Conservation (phyloP, 2,888 invertebrate genomes). For the Agriopis leucophaearia region DNA sequence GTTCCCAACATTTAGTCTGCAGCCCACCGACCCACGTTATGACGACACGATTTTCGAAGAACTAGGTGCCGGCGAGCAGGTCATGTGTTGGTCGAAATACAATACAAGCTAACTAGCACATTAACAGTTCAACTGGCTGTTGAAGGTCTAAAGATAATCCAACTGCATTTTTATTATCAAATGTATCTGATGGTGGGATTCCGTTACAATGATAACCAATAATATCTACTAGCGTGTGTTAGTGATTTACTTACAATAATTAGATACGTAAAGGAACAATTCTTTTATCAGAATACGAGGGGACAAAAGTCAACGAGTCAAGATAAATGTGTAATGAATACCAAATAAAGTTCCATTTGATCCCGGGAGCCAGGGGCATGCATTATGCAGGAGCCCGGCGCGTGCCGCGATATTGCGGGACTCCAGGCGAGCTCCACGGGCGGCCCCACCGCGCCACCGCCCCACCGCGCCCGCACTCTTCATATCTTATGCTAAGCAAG, state of each 20-base stretch:
- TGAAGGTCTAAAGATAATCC: no score
- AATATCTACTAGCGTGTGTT: neutral
- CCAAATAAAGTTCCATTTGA: constrained; percentile 24
- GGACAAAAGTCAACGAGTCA: constrained; percentile 4
- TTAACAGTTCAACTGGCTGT: no score
- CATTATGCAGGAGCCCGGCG: constrained; percentile 68
- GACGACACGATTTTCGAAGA: no score
- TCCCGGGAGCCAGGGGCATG: constrained; percentile 54
- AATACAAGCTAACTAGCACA: no score
- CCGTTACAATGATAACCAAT: neutral
- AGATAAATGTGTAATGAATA: constrained; percentile 34
- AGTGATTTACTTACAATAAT: neutral
- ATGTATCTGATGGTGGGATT: neutral
- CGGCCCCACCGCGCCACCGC: neutral
- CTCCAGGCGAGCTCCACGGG: neutral
- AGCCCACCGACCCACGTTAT: no score
- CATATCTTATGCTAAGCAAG: neutral
- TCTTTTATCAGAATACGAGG: constrained; percentile 22
- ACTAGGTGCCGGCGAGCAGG: no score
- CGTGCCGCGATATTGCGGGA: constrained; percentile 48
- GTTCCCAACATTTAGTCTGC: no score
- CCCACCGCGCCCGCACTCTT: neutral
- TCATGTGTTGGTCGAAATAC: no score
- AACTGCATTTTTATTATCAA: no score
- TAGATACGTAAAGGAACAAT: neutral